A percentile compares a stretch with the other conserved stretches of the same genome.
Conservation (phyloP, 2,113 vertebrate genomes). For the Chloroceryle aenea region DNA sequence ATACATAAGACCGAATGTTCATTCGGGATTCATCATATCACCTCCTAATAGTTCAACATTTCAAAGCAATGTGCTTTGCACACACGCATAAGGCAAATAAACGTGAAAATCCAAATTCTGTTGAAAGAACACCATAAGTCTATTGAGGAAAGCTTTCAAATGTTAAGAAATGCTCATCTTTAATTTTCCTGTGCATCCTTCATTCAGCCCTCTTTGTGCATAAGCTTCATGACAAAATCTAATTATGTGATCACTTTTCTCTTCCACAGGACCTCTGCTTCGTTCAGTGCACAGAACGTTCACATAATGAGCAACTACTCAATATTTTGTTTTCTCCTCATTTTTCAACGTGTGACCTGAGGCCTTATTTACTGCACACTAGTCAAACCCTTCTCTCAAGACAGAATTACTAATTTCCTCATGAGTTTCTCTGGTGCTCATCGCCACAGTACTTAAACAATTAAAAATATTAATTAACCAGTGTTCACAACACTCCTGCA, state of each 20-base stretch:
- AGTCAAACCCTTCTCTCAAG: slow-evolving; percentile 37
- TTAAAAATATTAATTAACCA: slow-evolving; percentile 65
- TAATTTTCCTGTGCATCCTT: neutral
- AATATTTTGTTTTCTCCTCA: slow-evolving; percentile 37
- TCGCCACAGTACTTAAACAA: slow-evolving; percentile 12
- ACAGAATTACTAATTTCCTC: slow-evolving; percentile 42
- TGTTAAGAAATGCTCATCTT: neutral
- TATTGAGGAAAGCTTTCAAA: neutral
- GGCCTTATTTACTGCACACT: slow-evolving; percentile 38
- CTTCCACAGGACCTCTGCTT: slow-evolving; percentile 13
- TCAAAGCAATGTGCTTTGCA: neutral
- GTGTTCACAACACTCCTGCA: neutral
- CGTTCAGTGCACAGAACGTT: neutral
- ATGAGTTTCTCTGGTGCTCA: neutral
- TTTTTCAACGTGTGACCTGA: slow-evolving; percentile 27
- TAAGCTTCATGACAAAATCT: neutral
- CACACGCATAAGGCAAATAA: neutral
- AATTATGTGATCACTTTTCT: slow-evolving; percentile 20
- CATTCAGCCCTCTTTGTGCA: neutral
- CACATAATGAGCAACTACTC: slow-evolving; percentile 40
- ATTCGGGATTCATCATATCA: neutral
- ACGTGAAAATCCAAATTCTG: neutral
- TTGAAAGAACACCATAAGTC: neutral
- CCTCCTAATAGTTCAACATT: neutral
- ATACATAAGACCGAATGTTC: neutral